Evolutionary conservation across 2,113 vertebrate genomes (phyloP).

Genomic region (Shinisaurus crocodilurus): DNA sequence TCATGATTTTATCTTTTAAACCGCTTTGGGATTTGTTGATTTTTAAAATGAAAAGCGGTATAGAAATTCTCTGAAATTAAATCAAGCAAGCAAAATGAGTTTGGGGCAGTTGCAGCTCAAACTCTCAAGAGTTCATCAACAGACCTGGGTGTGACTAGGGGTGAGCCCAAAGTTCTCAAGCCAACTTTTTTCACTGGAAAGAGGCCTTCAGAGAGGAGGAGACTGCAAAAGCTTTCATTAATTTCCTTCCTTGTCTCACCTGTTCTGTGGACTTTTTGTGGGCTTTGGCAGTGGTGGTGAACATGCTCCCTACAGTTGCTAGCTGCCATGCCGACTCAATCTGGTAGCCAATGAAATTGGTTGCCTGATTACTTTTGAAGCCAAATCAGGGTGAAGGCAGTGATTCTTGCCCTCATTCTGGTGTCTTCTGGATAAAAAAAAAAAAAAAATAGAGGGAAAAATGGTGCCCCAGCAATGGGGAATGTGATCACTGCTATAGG

Average conservation of each 20-base stretch:
- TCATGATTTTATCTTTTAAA: too few species aligned
- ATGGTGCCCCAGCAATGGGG: neutral
- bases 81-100: neutral
- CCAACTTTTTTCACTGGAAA: neutral
- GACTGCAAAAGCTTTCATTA: neutral
- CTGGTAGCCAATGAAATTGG: neutral
- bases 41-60: too few species aligned
- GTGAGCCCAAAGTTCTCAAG: neutral
- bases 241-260: neutral
- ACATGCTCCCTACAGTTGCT: neutral
- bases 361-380: neutral
- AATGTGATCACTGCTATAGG: neutral
- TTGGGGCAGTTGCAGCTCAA: too few species aligned
- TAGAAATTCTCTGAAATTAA: too few species aligned
- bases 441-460: neutral
- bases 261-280: neutral
- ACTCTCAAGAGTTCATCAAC: neutral
- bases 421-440: neutral
- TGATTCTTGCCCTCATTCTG: neutral
- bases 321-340: neutral
- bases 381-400: neutral
- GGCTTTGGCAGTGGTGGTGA: neutral
- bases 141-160: neutral
- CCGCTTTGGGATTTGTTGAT: too few species aligned
- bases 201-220: neutral